Conservation (phyloP, 2,888 invertebrate genomes). For the Hofmannophila pseudospretella region DNA sequence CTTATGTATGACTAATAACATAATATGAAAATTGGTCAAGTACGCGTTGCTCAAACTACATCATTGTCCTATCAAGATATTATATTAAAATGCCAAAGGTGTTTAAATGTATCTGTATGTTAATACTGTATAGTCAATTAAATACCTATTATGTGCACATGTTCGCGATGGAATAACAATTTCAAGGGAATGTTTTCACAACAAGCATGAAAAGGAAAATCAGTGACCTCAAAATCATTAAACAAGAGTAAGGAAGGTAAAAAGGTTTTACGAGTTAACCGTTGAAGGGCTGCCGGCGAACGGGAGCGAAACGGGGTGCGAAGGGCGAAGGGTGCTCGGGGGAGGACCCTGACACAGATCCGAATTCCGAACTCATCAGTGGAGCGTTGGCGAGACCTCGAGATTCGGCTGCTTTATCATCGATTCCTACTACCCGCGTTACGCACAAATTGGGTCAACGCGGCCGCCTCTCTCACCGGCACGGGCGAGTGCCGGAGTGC, state of each 20-base stretch:
- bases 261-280: slow-evolving; percentile 62
- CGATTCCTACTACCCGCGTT: slow-evolving; percentile 62
- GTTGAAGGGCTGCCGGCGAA: slow-evolving; percentile 50
- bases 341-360: slow-evolving; percentile 76
- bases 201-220: slow-evolving; percentile 15
- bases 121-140: not conserved
- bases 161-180: too few species aligned
- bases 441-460: slow-evolving; percentile 72
- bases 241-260: slow-evolving; percentile 52
- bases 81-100: slow-evolving; percentile 20
- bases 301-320: slow-evolving; percentile 29
- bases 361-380: slow-evolving; percentile 66
- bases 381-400: slow-evolving; percentile 61
- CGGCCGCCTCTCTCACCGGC: slow-evolving; percentile 37
- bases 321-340: slow-evolving; percentile 55
- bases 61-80: slow-evolving; percentile 24
- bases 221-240: slow-evolving; percentile 48
- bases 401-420: slow-evolving; percentile 70
- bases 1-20: slow-evolving; percentile 26
- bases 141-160: too few species aligned
- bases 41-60: slow-evolving; percentile 20
- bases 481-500: slow-evolving; percentile 42
- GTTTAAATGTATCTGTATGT: slow-evolving; percentile 7
- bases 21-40: slow-evolving; percentile 28
- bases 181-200: too few species aligned